Evolutionary conservation across 2,113 vertebrate species (phyloP).

Genomic region (Tyto alba): DNA sequence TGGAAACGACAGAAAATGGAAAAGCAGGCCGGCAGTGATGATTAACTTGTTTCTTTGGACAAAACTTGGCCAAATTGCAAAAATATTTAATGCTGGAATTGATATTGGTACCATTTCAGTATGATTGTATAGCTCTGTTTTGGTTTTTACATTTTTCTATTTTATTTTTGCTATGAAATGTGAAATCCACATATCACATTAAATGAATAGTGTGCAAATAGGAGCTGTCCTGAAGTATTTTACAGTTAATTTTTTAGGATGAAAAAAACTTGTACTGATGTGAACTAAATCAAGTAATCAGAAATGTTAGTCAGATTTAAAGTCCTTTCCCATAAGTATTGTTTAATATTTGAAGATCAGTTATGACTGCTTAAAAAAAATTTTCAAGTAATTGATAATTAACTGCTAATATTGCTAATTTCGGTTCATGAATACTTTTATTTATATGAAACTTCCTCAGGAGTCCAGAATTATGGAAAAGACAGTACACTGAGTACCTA

Average conservation of each 20-base stretch:
- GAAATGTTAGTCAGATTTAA: slow-evolving; percentile 21
- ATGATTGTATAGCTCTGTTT: slow-evolving; percentile 63
- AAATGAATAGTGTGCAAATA: slow-evolving; percentile 45
- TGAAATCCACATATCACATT: slow-evolving; percentile 18
- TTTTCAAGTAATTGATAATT: not conserved
- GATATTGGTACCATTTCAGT: slow-evolving; percentile 63
- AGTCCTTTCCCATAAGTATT: slow-evolving; percentile 52
- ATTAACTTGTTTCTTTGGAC: not conserved
- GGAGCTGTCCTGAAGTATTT: slow-evolving; percentile 41
- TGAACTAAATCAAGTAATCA: not conserved
- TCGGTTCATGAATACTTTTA: not conserved
- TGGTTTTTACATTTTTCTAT: slow-evolving; percentile 72
- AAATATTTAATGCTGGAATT: slow-evolving; percentile 60
- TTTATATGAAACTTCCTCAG: slow-evolving; percentile 12
- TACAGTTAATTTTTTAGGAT: slow-evolving; percentile 30
- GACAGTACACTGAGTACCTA: not conserved
- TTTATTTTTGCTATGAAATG: slow-evolving; percentile 70
- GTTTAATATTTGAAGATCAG: slow-evolving; percentile 28
- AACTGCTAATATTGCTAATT: not conserved
- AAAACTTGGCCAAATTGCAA: slow-evolving; percentile 9
- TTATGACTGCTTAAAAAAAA: not conserved
- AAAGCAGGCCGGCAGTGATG: slow-evolving; percentile 88
- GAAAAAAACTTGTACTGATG: slow-evolving; percentile 7
- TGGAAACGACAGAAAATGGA: slow-evolving; percentile 92
- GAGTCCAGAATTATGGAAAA: not conserved